Conservation (phyloP, 2,888 invertebrate species). For the Patella ulyssiponensis region DNA sequence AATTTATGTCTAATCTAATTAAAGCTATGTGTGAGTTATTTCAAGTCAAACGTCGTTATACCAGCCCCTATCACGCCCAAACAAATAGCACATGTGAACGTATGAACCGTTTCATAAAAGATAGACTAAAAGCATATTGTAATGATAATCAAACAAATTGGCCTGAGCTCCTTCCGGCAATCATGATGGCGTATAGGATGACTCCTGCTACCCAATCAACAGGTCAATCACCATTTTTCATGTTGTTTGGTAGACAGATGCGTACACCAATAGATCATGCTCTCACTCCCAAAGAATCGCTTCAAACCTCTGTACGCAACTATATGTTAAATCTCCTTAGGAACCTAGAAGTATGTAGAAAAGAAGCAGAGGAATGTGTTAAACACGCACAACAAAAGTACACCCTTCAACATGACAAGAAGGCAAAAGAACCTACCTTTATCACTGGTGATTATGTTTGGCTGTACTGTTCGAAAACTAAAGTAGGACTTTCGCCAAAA, state of each 20-base stretch:
- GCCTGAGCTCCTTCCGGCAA: constrained; percentile 16
- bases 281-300: neutral
- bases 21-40: too few species aligned
- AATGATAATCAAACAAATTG: constrained; percentile 6
- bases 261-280: constrained; percentile 6
- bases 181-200: constrained; percentile 18
- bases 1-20: too few species aligned
- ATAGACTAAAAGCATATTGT: constrained; percentile 17
- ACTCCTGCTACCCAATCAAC: constrained; percentile 17
- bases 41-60: constrained; percentile 9
- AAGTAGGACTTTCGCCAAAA: constrained; percentile 6
- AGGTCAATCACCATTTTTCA: constrained; percentile 18
- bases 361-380: constrained; percentile 13
- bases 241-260: constrained; percentile 24
- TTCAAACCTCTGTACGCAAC: neutral
- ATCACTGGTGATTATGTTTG: constrained; percentile 7
- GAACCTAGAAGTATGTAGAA: neutral
- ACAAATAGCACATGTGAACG: constrained; percentile 21
- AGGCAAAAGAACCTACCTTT: constrained; percentile 15
- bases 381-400: constrained; percentile 1
- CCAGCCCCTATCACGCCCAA: constrained; percentile 13
- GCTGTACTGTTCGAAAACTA: neutral
- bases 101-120: constrained; percentile 17
- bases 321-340: constrained; percentile 4
- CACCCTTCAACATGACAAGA: constrained; percentile 14